Evolutionary conservation across 2,888 invertebrate genomes (phyloP), one percentile per base, ranked within the genome.

Genomic region (Ramazzottius varieornatus): DNA sequence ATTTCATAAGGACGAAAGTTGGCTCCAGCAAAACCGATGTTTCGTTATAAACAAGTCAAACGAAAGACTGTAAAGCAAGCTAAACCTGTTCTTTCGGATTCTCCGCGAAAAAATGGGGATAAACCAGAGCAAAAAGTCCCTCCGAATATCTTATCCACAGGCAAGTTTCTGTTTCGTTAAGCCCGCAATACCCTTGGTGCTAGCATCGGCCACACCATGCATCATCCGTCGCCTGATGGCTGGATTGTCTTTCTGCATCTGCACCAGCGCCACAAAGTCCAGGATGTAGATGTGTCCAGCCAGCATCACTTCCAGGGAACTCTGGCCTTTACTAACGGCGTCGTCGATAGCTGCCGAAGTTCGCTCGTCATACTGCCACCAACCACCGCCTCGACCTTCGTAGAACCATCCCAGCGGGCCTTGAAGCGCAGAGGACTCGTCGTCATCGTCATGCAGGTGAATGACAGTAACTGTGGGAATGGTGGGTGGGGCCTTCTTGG

Each of bases 361-460:
- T 4, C 54, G 54, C 54, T 54, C 54, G 24, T 54, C 54, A 29
- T 54, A 54, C 54, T 29, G 54, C 54, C 54, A 54, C 54, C 54
- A 54, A 24, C 54, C 20, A 29, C 54, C 54, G 29, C 24, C 29
- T 54, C 29, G 8, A 4, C 20, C 54, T 29, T 54, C 54, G 54
- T 54, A 54, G 4, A 54, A 54, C 54, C 54, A 54, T 4, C 8
- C 54, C 20, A 40, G 20, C 13, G 40, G 8, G 40, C 20, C 20
- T 29, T 24, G 54, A 54, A 4, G 20, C 24, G 54, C 29, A 8
- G 54, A 8, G 4, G n/a, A 16, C 40, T 20, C 8, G 8, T 40
- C 8, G n/a, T n/a, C n/a, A n/a, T n/a, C n/a, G n/a, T n/a, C n/a
- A n/a, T n/a, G n/a, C n/a, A n/a, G n/a, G n/a, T n/a, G n/a, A n/a